Base-by-base conservation (phyloP, 2,888 invertebrate species). In the Callimorpha dominula region DNA sequence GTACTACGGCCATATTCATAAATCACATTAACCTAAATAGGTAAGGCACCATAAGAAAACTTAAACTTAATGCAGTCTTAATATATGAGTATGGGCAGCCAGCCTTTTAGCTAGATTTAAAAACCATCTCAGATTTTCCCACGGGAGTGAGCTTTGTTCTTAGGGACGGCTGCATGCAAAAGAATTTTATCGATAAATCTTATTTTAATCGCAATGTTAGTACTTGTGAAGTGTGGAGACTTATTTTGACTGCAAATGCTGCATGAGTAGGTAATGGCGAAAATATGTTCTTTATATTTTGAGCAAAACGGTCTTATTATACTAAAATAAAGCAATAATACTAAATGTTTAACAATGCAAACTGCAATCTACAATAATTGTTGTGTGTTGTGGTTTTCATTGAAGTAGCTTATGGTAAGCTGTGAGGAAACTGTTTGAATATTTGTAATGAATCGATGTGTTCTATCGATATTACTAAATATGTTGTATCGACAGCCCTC, bases 41-140 rank as follows among this genome's bases (percentile, higher is more conserved):
- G 83, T 81, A 85, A 84, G 85, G 83, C 86, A 86, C 86, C 89
- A 87, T 85, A 81, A 80, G 79, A 79, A 62, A 77, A 71, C 65
- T 76, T 74, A 68, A 62, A 73, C 82, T 90, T 89, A 90, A 91
- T 89, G 85, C 84, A 81, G 82, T 83, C 83, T 83, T 90, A 90
- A 90, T 92, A 90, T 90, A 91, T 88, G 88, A 86, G 85, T 84
- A 79, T 81, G 82, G 84, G 81, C 83, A 85, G 86, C 80, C 70
- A 73, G 82, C 79, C 80, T 90, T 88, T 89, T 86, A 90, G 87
- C 77, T 87, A 84, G 87, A 88, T 92, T 93, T 93, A 92, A 94
- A 93, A 94, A 92, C 89, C 88, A 78, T 78, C 76, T 77, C 83
- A 82, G 89, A 92, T 92, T 92, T 94, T 95, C 94, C 92, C 95